Percentiles rank a stretch among this genome's conserved stretches.
These are phyloP conservation scores for Camponotus floridanus DNA, from an alignment of 1,140 invertebrate genomes.

Conservation along the genomic window DNA sequence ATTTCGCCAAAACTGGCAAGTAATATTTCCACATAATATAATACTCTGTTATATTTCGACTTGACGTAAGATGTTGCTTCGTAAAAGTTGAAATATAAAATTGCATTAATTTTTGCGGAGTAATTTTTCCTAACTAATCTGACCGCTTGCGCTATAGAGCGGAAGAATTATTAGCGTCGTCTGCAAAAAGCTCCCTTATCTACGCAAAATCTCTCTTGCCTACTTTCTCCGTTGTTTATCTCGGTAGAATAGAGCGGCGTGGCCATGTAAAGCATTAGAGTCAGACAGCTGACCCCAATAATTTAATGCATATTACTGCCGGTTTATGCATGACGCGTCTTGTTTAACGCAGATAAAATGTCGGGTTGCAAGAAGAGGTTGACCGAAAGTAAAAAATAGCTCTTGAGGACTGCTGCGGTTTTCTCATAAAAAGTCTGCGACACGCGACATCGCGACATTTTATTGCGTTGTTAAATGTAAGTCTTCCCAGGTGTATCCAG, in stretches of 20 bases:
- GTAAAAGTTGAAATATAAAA: constrained; percentile 11
- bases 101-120: constrained; percentile 27
- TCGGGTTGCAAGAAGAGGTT: background rate
- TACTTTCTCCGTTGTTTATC: constrained; percentile 61
- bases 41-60: background rate
- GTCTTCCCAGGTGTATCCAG: background rate
- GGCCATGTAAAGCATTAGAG: constrained; percentile 48
- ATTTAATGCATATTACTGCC: constrained; percentile 56
- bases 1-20: background rate
- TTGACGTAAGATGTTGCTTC: background rate
- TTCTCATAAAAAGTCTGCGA: constrained; percentile 8
- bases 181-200: constrained; percentile 56
- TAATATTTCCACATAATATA: background rate
- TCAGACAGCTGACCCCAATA: constrained; percentile 57
- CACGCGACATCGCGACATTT: constrained; percentile 27
- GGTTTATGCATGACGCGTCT: constrained; percentile 35
- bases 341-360: constrained; percentile 39
- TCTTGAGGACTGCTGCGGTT: background rate
- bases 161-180: constrained; percentile 47
- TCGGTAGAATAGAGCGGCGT: constrained; percentile 14
- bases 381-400: constrained; percentile 36
- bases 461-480: constrained; percentile 39
- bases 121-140: constrained; percentile 43
- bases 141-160: constrained; percentile 25
- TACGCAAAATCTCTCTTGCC: constrained; percentile 35